Base-by-base conservation (phyloP, 1,140 invertebrate genomes). In the Sipha flava region DNA sequence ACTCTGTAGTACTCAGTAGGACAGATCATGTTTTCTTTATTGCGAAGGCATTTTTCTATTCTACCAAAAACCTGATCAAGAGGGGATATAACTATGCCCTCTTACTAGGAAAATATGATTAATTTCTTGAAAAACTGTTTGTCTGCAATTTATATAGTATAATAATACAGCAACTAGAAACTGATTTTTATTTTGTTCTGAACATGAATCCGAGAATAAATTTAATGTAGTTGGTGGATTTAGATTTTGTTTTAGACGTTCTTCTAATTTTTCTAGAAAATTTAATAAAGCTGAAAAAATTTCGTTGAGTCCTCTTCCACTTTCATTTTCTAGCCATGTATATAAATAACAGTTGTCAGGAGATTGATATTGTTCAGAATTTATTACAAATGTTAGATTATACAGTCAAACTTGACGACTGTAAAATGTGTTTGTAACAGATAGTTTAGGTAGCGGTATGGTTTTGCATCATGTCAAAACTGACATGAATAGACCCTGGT, bases 351-450 rank as follows among this genome's bases (percentile, higher is more conserved):
- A 81, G 79, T 82, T 72, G 82, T 64, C 80, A 49, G 52, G 31
- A 26, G 79, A 21, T 70, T 29, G 18, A 12, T 49, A 26, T 18
- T 31, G 9, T 37, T 43, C 47, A 29, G 81, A 59, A 45, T 83
- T 83, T 59, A 80, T 59, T 18, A 84, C 83, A 26, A 85, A 82
- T 12, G 83, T 83, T 66, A 85, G 84, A 80, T 84, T 84, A 49
- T 83, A 84, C 26, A 84, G 79, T 80, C 83, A 83, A 10, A 85
- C 66, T 79, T 86, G 84, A n/a, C 83, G 37, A n/a, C 80, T 80
- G 62, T 84, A 85, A 81, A 73, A 81, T 26, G 54, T 62, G n/a
- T 37, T 81, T n/a, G 52, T 49, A 34, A 82, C 70, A 34, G 73
- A 47, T 12, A 79, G 54, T 72, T 82, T 82, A 3, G 80, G 81